These are phyloP conservation scores for Tricholauxania praeusta DNA, from an alignment of 2,888 invertebrate species.

Conservation along the genomic window DNA sequence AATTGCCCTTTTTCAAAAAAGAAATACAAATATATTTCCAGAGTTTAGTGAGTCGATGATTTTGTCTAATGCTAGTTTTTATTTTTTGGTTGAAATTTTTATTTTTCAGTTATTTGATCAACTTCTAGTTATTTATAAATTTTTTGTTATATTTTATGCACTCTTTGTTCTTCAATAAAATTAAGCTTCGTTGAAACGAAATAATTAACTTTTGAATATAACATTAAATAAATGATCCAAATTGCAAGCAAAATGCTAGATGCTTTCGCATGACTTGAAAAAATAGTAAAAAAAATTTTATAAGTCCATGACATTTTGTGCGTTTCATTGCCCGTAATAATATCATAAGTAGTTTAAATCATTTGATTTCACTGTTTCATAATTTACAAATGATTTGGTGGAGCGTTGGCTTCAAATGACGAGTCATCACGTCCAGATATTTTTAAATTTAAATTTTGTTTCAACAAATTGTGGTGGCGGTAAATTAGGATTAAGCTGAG, in stretches of 20 bases:
- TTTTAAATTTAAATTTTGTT: constrained; percentile 73
- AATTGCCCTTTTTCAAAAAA: constrained; percentile 28
- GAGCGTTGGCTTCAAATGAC: constrained; percentile 72
- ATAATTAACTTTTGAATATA: neutral
- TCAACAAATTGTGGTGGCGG: constrained; percentile 77
- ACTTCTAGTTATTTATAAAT: constrained; percentile 5
- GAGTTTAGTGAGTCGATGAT: neutral
- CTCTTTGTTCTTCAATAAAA: constrained; percentile 24
- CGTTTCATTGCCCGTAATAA: neutral
- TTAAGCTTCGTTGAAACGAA: neutral
- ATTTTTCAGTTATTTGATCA: neutral
- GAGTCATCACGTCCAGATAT: constrained; percentile 76
- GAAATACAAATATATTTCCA: constrained; percentile 5
- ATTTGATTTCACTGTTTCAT: too few species aligned
- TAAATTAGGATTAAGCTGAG: constrained; percentile 69
- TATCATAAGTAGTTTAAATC: too few species aligned
- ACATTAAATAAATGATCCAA: too few species aligned
- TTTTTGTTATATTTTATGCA: constrained; percentile 26
- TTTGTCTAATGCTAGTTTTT: neutral
- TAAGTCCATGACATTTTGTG: constrained; percentile 25
- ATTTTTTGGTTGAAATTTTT: neutral
- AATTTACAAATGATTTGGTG: constrained; percentile 58
- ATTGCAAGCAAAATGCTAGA: neutral
- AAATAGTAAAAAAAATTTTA: constrained; percentile 10
- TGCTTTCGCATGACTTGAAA: too few species aligned